Conservation (phyloP, 2,113 vertebrate genomes). For the Euleptes europaea region DNA sequence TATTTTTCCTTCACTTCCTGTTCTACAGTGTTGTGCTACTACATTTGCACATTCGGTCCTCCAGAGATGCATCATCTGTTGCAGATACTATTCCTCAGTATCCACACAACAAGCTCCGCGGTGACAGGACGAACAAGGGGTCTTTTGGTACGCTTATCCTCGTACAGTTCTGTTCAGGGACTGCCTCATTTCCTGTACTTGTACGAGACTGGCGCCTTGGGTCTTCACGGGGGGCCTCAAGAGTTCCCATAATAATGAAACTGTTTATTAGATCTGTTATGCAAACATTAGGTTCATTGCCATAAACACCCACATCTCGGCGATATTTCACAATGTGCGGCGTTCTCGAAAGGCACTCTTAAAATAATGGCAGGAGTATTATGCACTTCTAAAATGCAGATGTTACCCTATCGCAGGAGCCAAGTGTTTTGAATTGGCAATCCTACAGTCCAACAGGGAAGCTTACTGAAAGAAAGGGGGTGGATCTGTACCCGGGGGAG, state of each 20-base stretch:
- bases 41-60: slow-evolving; percentile 9
- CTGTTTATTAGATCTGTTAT: neutral
- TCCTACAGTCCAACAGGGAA: too few species aligned
- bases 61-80: neutral
- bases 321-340: neutral
- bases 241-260: neutral
- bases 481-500: too few species aligned
- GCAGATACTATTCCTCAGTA: rapidly evolving
- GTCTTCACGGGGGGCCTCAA: rapidly evolving
- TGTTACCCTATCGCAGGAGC: neutral
- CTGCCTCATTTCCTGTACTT: neutral
- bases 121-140: rapidly evolving
- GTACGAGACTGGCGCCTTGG: neutral
- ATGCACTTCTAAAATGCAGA: neutral
- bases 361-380: neutral
- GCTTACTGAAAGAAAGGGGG: too few species aligned
- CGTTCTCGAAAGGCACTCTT: neutral
- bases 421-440: neutral
- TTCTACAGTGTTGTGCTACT: slow-evolving; percentile 22
- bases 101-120: neutral
- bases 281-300: neutral
- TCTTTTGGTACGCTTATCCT: neutral
- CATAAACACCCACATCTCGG: neutral
- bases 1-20: slow-evolving; percentile 3
- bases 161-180: neutral